Evolutionary conservation across 2,888 invertebrate species (phyloP).

Genomic region (Heliconius sara): DNA sequence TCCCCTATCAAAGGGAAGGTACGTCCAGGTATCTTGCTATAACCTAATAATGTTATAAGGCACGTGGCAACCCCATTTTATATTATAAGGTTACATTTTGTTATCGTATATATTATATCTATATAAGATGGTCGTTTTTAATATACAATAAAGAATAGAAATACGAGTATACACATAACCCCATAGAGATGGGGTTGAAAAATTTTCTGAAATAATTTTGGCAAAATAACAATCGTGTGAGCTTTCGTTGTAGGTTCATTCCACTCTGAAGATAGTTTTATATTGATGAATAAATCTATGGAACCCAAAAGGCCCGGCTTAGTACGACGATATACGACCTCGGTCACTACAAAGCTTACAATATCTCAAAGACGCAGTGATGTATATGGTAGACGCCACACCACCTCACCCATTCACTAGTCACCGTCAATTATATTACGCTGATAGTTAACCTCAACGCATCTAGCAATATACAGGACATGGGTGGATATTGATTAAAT

Average conservation of each 20-base stretch:
- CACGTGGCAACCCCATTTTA: conserved; percentile 34
- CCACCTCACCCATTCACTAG: neutral
- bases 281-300: too few relatives aligned
- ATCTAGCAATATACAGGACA: neutral
- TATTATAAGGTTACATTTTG: conserved; percentile 30
- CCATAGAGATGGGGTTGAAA: neutral
- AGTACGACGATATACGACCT: neutral
- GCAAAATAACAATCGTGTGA: neutral
- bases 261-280: neutral
- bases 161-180: too few relatives aligned
- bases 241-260: neutral
- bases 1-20: conserved; percentile 56
- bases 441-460: neutral
- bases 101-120: conserved; percentile 14
- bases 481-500: neutral
- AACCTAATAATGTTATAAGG: conserved; percentile 55
- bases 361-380: neutral
- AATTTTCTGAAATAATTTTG: neutral
- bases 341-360: neutral
- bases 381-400: neutral
- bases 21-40: conserved; percentile 48
- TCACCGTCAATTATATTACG: neutral
- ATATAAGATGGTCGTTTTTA: conserved; percentile 1
- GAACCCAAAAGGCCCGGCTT: too few relatives aligned
- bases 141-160: too few relatives aligned